Conservation (phyloP, 2,888 invertebrate species). For the Emmelina monodactyla region DNA sequence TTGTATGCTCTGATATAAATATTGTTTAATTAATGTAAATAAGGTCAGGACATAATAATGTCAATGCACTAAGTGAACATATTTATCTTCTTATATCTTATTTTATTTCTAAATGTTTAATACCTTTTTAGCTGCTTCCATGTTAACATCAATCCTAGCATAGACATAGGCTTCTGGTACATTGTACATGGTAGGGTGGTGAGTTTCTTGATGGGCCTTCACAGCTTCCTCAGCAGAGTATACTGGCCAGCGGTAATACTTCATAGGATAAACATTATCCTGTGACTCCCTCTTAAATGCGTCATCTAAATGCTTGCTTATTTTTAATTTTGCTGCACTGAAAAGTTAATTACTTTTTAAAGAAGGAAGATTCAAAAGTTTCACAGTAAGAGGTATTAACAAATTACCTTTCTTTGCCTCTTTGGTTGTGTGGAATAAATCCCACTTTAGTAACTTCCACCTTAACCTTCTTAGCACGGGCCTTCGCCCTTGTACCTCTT, state of each 20-base stretch:
- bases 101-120: too few species aligned
- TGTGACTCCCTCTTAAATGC: constrained; percentile 45
- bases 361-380: constrained; percentile 46
- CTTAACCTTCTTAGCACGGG: constrained; percentile 78
- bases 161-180: constrained; percentile 74
- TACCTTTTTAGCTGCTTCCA: constrained; percentile 76
- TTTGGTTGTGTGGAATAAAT: constrained; percentile 75
- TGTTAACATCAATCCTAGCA: constrained; percentile 80
- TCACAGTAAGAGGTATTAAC: too few species aligned
- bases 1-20: too few species aligned
- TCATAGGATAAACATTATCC: constrained; percentile 67
- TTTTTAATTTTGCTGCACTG: too few species aligned
- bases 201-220: constrained; percentile 78
- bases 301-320: constrained; percentile 50
- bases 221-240: constrained; percentile 81
- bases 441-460: constrained; percentile 77
- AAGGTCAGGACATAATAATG: too few species aligned
- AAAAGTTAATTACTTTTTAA: too few species aligned
- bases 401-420: too few species aligned
- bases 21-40: too few species aligned
- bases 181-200: constrained; percentile 85
- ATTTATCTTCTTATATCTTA: too few species aligned
- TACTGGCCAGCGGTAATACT: constrained; percentile 66
- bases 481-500: constrained; percentile 82
- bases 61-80: too few species aligned